These are phyloP conservation scores for Heliocidaris erythrogramma DNA, from an alignment of 35 echinoderm and acorn worm genomes.

Conservation along the genomic window DNA sequence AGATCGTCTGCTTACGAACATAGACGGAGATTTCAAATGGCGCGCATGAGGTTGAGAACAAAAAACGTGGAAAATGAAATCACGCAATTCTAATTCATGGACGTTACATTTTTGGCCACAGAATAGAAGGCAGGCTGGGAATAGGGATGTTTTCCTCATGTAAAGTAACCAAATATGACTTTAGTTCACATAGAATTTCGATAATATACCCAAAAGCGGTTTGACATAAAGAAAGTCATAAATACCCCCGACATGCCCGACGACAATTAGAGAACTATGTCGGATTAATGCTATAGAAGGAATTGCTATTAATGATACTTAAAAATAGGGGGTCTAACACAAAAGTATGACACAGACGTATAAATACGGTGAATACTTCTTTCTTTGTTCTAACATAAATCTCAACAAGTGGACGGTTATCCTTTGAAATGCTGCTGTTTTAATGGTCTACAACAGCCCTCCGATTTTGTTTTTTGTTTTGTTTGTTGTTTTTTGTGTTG, in stretches of 20 bases:
- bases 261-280: not conserved
- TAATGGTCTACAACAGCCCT: no score
- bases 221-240: not conserved
- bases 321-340: not conserved
- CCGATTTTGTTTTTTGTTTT: not conserved
- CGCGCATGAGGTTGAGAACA: not conserved
- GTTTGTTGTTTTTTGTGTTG: not conserved
- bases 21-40: not conserved
- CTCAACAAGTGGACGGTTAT: no score
- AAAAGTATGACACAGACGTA: not conserved
- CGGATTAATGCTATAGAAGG: not conserved
- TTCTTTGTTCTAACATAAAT: no score
- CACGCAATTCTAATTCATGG: no score
- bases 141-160: not conserved
- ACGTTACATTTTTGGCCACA: no score
- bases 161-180: no score
- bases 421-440: no score
- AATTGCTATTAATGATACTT: not conserved
- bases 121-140: no score
- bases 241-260: not conserved
- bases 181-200: no score
- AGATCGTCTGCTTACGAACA: not conserved
- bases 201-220: not conserved
- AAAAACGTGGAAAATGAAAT: not conserved
- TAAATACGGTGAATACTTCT: no score